Base-by-base conservation (phyloP, 2,797 vertebrate genomes). In the Pangasius mekongensis region DNA sequence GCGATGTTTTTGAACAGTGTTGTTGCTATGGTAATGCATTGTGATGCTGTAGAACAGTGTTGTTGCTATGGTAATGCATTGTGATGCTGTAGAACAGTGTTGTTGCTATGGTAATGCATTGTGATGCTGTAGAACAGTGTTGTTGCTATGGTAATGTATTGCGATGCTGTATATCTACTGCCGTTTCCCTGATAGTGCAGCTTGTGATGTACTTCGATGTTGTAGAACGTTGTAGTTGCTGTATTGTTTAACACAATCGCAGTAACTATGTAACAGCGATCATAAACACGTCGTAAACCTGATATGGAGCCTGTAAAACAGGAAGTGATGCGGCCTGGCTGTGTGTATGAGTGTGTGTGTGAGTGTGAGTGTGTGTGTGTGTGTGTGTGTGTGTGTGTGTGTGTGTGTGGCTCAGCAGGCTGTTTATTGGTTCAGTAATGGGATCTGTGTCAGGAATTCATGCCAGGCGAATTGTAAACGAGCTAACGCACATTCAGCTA, bases 401-500 rank as follows among this genome's bases (percentile, higher is more conserved):
- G 39, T 90, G 80, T 74, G 39, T 58, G 54, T 13, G 62, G 58
- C 87, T 90, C 88, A 27, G 77, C 24, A 27, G 54, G 83, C 86
- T 89, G 90, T 92, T 92, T 90, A 92, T 91, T 90, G 90, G 89
- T 91, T 91, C 87, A 77, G 92, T 90, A 94, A 92, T 91, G 88
- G 89, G 93, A 94, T 94, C 92, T 92, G 91, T 91, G 92, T 93
- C 93, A 91, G 92, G 93, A 94, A 94, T 94, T 92, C 91, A 84
- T 84, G 84, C 90, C 92, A 91, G 92, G 93, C 93, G 92, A 92
- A 91, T 90, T 87, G 92, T 93, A 94, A 95, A 94, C 94, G 93
- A 94, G 93, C 93, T 93, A 92, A 94, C 94, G 92, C 95, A 92
- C 94, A 93, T 93, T 94, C 93, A 91, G 90, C 71, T 78, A 77